Evolutionary conservation across 2,113 vertebrate species (phyloP), one percentile per base, ranked within the genome.

Genomic region (Chamaetylas fuelleborni): DNA sequence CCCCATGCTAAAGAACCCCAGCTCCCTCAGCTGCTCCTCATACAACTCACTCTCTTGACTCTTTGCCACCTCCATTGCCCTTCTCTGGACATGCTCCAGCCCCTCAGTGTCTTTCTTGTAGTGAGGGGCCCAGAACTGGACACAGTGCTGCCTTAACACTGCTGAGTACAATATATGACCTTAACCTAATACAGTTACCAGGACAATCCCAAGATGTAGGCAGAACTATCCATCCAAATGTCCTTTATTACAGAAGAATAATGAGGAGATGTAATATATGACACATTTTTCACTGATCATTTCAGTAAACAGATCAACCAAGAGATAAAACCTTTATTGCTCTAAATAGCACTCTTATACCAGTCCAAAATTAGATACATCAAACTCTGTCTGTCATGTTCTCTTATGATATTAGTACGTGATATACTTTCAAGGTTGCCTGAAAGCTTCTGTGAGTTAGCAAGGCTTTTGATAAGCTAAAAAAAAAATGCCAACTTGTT

Each of bases 331-430:
- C 19, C 17, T 86, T 77, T 93, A 77, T 86, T 86, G 58, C 64
- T 79, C 54, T 94, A 90, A 95, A 93, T 62, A 93, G 73, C 25
- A 57, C 33, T 78, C 36, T 81, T 84, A 76, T 34, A 61, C 42
- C 34, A 65, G 40, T 67, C 81, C 74, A 96, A 95, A 93, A 92
- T 91, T 94, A 95, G 86, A 87, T 51, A 94, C 84, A 85, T 61
- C 81, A 85, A 66, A 33, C 57, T 73, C 62, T 80, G 40, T n/a
- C 48, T 90, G 87, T 91, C 89, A 66, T 66, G 78, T 87, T 95
- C 61, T 73, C n/a, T 91, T 79, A 76, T 42, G 50, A 51, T 90
- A 88, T 86, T 86, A 95, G 42, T 48, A 17, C 15, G 0, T 85
- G 40, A 91, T 50, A 82, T 47, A 45, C 34, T 95, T 92, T 96